These are phyloP conservation scores for Sphaeridia pumilis DNA, from an alignment of 2,888 invertebrate genomes.

Conservation along the genomic window DNA sequence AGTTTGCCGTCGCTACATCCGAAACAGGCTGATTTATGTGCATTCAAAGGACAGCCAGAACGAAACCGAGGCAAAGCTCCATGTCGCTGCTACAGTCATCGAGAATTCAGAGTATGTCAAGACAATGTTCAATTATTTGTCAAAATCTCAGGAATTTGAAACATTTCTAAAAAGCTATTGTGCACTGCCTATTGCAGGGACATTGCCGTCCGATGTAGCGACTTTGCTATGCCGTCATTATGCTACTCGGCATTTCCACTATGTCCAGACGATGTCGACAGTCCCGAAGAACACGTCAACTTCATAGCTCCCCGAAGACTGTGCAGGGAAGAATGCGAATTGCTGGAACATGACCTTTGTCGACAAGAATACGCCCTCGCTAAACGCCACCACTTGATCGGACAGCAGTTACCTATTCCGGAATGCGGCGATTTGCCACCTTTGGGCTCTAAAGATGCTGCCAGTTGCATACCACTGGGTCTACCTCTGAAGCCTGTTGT, in stretches of 20 bases:
- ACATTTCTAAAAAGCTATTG: no score
- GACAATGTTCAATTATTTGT: no score
- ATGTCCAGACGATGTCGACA: constrained; percentile 51
- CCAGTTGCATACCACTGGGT: constrained; percentile 64
- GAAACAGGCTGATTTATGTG: constrained; percentile 73
- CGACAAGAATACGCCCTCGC: constrained; percentile 84
- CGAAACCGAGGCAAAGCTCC: constrained; percentile 67
- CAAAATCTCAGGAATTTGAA: no score
- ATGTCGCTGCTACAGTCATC: constrained; percentile 72
- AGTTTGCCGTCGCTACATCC: constrained; percentile 65
- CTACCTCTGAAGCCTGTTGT: constrained; percentile 46
- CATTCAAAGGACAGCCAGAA: constrained; percentile 66
- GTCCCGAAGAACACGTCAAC: constrained; percentile 33
- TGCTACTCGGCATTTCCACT: constrained; percentile 88
- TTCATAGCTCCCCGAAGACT: constrained; percentile 53
- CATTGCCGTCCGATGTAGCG: constrained; percentile 70
- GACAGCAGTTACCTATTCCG: constrained; percentile 65
- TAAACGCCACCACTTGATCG: constrained; percentile 79
- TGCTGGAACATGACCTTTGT: constrained; percentile 81
- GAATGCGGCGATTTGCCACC: constrained; percentile 65
- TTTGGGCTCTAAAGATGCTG: constrained; percentile 51
- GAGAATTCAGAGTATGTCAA: constrained; percentile 75
- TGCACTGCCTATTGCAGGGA: no score
- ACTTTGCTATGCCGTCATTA: constrained; percentile 77
- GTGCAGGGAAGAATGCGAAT: constrained; percentile 85